phyloP scores from a whole-genome alignment of 2,113 vertebrate species.

The Phyllostomus hastatus region DNA sequence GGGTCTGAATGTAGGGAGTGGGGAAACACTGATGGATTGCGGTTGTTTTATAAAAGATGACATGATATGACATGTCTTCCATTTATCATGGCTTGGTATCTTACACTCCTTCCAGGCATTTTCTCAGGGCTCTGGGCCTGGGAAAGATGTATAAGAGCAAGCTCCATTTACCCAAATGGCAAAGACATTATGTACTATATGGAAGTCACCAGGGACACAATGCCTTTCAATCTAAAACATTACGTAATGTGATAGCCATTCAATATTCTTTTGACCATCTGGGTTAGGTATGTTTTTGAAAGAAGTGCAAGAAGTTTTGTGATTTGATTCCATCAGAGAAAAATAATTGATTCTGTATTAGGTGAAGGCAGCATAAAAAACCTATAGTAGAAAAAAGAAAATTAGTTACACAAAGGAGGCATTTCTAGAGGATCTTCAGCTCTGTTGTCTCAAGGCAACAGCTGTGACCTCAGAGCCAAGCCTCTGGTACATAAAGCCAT shows the following conservation, averaged over 20 bases:
- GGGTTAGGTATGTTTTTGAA: neutral
- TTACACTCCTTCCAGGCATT: constrained; percentile 5
- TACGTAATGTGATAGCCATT: neutral
- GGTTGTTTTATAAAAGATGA: neutral
- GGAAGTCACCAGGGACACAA: neutral
- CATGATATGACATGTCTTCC: neutral
- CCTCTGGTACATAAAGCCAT: neutral
- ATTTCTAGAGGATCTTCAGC: neutral
- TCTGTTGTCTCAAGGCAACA: neutral
- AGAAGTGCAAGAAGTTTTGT: neutral
- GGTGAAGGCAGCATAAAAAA: neutral
- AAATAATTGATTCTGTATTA: neutral
- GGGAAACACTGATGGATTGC: constrained; percentile 26
- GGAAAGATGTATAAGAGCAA: neutral
- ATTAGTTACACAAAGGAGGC: neutral
- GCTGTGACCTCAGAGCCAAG: neutral
- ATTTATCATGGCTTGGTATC: neutral
- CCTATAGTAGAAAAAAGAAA: neutral
- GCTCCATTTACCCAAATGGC: neutral
- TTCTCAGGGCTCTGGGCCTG: neutral
- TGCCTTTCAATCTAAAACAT: neutral
- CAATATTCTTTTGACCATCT: neutral
- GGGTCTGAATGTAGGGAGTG: neutral
- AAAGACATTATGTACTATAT: neutral
- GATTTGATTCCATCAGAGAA: neutral